Conservation (phyloP, 2,888 invertebrate species). For the Notodonta dromedarius region DNA sequence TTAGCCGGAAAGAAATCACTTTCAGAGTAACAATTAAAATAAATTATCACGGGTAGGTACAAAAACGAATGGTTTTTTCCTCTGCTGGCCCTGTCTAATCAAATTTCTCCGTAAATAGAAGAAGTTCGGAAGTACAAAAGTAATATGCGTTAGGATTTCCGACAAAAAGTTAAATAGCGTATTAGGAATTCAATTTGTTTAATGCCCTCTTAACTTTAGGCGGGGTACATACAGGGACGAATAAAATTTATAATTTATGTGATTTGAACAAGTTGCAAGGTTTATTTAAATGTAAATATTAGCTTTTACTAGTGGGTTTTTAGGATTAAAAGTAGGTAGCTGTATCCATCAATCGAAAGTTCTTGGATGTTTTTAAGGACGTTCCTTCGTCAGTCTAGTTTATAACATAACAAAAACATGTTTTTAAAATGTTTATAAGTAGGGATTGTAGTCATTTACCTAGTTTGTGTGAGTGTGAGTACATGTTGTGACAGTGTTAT, state of each 20-base stretch:
- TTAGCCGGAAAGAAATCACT: constrained; percentile 30
- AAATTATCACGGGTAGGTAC: constrained; percentile 58
- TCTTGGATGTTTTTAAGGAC: no score
- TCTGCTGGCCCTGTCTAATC: constrained; percentile 54
- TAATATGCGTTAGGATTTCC: constrained; percentile 64
- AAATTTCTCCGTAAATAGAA: constrained; percentile 65
- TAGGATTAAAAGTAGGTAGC: no score
- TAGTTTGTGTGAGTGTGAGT: no score
- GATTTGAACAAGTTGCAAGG: constrained; percentile 12
- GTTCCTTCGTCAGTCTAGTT: no score
- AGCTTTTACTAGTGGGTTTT: no score
- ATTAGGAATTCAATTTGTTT: constrained; percentile 76
- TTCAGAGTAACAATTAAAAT: constrained; percentile 59
- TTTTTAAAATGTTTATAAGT: no score
- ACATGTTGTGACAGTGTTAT: no score
- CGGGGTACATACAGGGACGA: constrained; percentile 28
- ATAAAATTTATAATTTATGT: constrained; percentile 34
- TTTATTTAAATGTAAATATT: no score
- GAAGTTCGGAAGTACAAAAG: constrained; percentile 71
- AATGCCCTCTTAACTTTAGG: constrained; percentile 57
- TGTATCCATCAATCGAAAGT: no score
- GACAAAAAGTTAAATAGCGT: constrained; percentile 76
- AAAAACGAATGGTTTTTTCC: constrained; percentile 51
- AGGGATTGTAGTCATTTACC: no score
- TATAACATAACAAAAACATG: no score